Evolutionary conservation across 2,888 invertebrate species (phyloP), one percentile per base, ranked within the genome.

Genomic region (Drosophila vallismaia): DNA sequence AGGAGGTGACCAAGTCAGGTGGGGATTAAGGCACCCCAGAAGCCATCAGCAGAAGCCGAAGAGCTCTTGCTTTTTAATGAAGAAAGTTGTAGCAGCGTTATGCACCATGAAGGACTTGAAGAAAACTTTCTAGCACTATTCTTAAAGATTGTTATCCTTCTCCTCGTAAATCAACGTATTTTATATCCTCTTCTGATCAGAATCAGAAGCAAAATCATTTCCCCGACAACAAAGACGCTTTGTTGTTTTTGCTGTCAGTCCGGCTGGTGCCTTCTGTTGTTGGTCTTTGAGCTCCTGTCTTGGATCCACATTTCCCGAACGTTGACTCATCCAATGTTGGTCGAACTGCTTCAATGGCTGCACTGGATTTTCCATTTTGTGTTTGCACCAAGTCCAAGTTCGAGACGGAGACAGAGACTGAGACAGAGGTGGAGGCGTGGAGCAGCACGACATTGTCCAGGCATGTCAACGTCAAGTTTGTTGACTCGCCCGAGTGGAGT

Each of bases 401-500:
- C 33, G 46, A 50, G 44, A 26, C 52, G 49, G 29, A 24, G 48
- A 19, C 52, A 26, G 28, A 46, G 51, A 46, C 31, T 45, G 56
- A 40, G 51, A 12, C 52, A 26, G 31, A 46, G 51, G 49, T 28
- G 48, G 56, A 40, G 49, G 14, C 42, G 46, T 54, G 69, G 55
- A 53, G 69, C 38, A 54, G 68, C 69, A 80, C 76, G 55, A 77
- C 75, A 64, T 78, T 52, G 64, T 64, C 45, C 48, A 73, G 59
- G 46, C 69, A 73, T 66, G 74, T 73, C 74, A 77, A 74, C 84
- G 72, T 77, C 74, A 76, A 88, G 88, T 84, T 84, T 84, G 87
- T 84, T 84, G 83, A 84, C 88, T 84, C 74, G 81, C 67, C 67
- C 69, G 71, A 81, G 66, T 75, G 75, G 76, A 85, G 53, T 66